Conservation (phyloP, 2,797 vertebrate species). For the Gymnopithys bicolor region DNA sequence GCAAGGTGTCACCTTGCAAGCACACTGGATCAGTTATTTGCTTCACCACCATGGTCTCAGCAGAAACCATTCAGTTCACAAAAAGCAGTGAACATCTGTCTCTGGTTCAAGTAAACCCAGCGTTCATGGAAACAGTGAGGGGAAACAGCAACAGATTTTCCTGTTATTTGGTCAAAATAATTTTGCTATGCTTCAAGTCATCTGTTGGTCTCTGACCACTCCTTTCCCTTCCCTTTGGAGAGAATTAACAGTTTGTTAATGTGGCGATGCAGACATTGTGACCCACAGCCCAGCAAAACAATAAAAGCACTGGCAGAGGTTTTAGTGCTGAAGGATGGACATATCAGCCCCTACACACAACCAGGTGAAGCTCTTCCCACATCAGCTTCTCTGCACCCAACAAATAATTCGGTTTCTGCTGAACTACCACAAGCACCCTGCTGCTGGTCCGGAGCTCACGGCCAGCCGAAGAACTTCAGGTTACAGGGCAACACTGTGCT, state of each 20-base stretch:
- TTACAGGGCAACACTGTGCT: background rate
- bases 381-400: background rate
- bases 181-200: background rate
- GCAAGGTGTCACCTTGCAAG: background rate
- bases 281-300: background rate
- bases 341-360: background rate
- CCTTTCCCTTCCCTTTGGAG: background rate
- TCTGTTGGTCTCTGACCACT: background rate
- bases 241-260: background rate
- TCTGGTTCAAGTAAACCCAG: background rate
- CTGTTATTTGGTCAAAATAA: background rate
- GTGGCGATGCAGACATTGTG: background rate
- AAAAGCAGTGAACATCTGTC: background rate
- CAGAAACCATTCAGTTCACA: background rate
- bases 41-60: background rate
- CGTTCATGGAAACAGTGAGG: fast-evolving
- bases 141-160: background rate
- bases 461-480: background rate
- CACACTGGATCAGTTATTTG: background rate
- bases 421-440: background rate
- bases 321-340: background rate
- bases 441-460: background rate
- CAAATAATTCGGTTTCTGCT: background rate
- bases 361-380: background rate
- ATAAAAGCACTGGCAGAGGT: background rate